Base-by-base conservation (phyloP, 2,113 vertebrate species). In the Isichthys henryi region DNA sequence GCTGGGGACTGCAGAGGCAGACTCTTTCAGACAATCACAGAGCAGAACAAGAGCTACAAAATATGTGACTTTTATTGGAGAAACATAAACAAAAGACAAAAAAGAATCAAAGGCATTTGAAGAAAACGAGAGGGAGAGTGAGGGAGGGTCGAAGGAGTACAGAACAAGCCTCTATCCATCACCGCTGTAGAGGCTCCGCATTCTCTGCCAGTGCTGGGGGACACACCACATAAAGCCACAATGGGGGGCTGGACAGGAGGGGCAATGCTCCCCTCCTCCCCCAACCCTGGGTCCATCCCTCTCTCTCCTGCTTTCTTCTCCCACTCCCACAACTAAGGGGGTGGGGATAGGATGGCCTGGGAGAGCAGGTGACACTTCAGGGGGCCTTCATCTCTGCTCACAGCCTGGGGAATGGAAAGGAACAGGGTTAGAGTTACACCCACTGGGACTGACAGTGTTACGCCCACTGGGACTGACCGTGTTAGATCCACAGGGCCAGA, bases 141-240 rank as follows among this genome's bases (percentile, higher is more conserved):
- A 95, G 93, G 90, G 94, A 94, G 94, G 93, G 92, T 93, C 93
- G 19, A 93, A 93, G 94, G 94, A 94, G 93, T 94, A 95, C 91
- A 95, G 93, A 93, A 96, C 96, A 96, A 96, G 96, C 94, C 94
- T 95, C 95, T 95, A 96, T 96, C 96, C 96, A 96, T 96, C 96
- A 96, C 95, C 92, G 56, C 88, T 93, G 93, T 92, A 92, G 95
- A 94, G 94, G 93, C 95, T 95, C 94, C 93, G 94, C 96, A 96
- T 96, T 96, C 95, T 91, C 92, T 94, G 93, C 93, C 93, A 93
- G 92, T 94, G 94, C 94, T 93, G 93, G 95, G 95, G 95, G 95
- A 96, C 95, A 96, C 96, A 96, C 96, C 96, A 94, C 95, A 95
- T 96, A 94, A 95, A 94, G 94, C 93, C 93, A 95, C 95, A 95